Conservation (phyloP, 2,797 vertebrate species). For the Siniperca undulata region DNA sequence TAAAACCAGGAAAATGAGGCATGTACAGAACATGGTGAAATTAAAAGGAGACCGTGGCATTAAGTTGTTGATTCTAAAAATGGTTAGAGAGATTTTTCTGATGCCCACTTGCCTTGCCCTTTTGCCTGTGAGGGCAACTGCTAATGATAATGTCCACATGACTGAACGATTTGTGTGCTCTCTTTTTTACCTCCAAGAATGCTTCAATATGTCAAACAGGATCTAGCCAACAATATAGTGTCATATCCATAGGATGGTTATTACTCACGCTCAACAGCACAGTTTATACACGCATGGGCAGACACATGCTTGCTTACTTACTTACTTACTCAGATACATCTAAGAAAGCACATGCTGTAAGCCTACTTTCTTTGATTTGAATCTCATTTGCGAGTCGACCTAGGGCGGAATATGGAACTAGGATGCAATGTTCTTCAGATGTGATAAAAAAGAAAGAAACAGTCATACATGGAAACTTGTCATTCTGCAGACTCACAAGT, state of each 20-base stretch:
- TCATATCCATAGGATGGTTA: neutral
- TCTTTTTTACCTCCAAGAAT: neutral
- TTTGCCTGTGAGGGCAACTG: neutral
- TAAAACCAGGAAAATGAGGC: neutral
- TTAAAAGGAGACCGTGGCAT: neutral
- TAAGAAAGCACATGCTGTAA: neutral
- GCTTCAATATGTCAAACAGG: constrained; percentile 23
- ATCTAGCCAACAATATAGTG: neutral
- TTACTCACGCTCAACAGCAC: constrained; percentile 20
- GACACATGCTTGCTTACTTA: neutral
- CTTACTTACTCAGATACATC: neutral
- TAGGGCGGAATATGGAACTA: neutral
- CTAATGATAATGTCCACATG: constrained; percentile 6
- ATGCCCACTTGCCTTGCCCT: neutral
- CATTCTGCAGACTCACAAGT: neutral
- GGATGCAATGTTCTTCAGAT: neutral
- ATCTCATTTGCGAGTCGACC: constrained; percentile 18
- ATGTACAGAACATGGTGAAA: neutral
- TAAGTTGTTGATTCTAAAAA: constrained; percentile 1
- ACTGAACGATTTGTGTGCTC: neutral
- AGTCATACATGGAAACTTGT: neutral
- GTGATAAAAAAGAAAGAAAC: neutral
- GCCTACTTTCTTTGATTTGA: neutral
- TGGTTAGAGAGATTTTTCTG: constrained; percentile 2
- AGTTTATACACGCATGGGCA: neutral